These are phyloP conservation scores for Dromococcyx pavoninus DNA, from an alignment of 2,797 vertebrate genomes.

Conservation along the genomic window DNA sequence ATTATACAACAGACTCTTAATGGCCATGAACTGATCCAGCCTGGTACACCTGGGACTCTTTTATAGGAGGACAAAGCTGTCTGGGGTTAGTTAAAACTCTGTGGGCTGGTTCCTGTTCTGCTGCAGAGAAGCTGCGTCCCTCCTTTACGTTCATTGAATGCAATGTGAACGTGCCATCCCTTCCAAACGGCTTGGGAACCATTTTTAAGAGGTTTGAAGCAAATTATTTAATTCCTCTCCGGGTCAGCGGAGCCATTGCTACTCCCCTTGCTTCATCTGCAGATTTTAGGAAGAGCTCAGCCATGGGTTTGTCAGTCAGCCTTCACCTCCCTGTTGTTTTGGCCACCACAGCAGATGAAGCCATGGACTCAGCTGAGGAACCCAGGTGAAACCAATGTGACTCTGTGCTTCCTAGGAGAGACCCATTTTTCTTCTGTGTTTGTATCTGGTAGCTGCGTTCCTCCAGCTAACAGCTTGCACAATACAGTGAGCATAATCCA, in stretches of 20 bases:
- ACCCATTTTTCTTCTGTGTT: background rate
- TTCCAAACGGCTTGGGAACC: background rate
- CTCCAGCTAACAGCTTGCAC: background rate
- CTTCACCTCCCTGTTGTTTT: background rate
- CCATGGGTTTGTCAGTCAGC: accelerated
- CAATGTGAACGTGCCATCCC: background rate
- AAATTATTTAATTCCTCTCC: background rate
- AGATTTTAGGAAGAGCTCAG: background rate
- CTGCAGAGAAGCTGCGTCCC: background rate
- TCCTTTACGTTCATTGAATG: accelerated
- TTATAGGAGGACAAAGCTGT: background rate
- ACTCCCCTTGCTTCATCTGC: background rate
- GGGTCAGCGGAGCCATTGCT: background rate
- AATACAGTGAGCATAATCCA: background rate
- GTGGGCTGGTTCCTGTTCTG: background rate
- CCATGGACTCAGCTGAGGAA: background rate
- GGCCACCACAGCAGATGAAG: background rate
- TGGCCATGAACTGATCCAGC: background rate
- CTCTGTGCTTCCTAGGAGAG: background rate
- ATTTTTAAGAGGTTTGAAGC: background rate
- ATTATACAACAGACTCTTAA: background rate
- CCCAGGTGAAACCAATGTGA: background rate
- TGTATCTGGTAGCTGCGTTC: background rate
- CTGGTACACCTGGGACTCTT: background rate
- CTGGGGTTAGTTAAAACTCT: background rate